phyloP scores from a whole-genome alignment of 2,797 vertebrate genomes.

The Micropoecilia bifurca region DNA sequence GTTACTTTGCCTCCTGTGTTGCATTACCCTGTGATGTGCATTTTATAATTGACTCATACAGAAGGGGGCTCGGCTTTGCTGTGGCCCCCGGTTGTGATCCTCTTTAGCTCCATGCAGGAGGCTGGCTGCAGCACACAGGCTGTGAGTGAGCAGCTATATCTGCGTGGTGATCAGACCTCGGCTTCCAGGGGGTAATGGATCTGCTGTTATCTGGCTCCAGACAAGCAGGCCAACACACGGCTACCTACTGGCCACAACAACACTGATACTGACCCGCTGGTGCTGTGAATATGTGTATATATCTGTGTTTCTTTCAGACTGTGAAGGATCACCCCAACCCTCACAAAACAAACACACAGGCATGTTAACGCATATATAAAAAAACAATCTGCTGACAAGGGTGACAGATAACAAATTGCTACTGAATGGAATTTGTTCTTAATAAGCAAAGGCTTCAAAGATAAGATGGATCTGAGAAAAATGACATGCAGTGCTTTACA shows the following conservation, averaged over 20 bases:
- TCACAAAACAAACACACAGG: conserved; percentile 17
- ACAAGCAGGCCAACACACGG: conserved; percentile 78
- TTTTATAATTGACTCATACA: conserved; percentile 45
- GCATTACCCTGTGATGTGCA: conserved; percentile 2
- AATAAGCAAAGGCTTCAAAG: conserved; percentile 5
- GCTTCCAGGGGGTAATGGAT: conserved; percentile 82
- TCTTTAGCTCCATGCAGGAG: conserved; percentile 49
- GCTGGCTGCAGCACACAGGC: conserved; percentile 66
- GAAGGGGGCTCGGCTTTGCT: conserved; percentile 32
- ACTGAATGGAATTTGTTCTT: conserved; percentile 43
- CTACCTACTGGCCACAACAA: conserved; percentile 76
- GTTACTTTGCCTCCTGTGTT: not conserved
- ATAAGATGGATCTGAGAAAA: conserved; percentile 1
- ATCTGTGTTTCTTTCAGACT: conserved; percentile 36
- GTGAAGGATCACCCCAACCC: conserved; percentile 30
- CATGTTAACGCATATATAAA: conserved; percentile 9
- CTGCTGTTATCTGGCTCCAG: conserved; percentile 79
- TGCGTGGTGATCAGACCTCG: conserved; percentile 71
- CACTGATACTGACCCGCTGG: conserved; percentile 58
- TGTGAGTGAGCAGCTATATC: conserved; percentile 76
- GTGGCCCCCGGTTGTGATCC: conserved; percentile 58
- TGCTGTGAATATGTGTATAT: conserved; percentile 17
- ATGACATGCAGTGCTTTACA: not conserved
- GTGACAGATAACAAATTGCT: conserved; percentile 9
- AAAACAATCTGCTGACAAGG: conserved; percentile 17